Evolutionary conservation across 2,113 vertebrate genomes (phyloP).

Genomic region (Chionomys nivalis): DNA sequence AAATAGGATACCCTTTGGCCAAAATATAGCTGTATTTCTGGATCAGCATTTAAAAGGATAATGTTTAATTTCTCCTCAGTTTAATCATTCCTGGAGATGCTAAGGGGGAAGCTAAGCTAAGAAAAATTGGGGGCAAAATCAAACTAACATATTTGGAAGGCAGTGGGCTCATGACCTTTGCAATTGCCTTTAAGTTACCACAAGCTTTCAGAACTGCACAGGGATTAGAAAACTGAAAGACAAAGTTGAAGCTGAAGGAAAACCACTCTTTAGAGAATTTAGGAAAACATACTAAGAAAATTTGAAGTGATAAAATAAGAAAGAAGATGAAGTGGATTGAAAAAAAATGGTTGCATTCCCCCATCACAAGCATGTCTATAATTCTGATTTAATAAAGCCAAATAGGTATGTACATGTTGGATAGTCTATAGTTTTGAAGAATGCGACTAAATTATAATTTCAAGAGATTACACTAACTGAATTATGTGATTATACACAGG

Average conservation of each 20-base stretch:
- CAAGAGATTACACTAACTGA: background rate
- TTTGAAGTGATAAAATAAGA: background rate
- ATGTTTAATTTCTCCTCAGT: background rate
- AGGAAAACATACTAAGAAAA: background rate
- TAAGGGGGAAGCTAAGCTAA: slow-evolving; percentile 12
- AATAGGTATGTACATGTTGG: background rate
- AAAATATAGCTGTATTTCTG: background rate
- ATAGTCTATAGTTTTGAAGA: slow-evolving; percentile 39
- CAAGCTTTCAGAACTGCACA: background rate
- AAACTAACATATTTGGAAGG: background rate
- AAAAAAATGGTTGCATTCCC: background rate
- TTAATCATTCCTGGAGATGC: slow-evolving; percentile 6
- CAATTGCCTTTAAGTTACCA: background rate
- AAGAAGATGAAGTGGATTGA: background rate
- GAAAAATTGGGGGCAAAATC: background rate
- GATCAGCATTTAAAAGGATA: background rate
- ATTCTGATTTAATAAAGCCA: slow-evolving; percentile 35
- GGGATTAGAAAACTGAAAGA: slow-evolving; percentile 8
- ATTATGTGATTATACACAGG: slow-evolving; percentile 50
- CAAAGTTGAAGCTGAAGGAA: background rate
- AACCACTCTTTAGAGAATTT: background rate
- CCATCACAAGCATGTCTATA: background rate
- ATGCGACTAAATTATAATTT: slow-evolving; percentile 16
- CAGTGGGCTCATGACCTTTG: background rate
- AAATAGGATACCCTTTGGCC: slow-evolving; percentile 24